A percentile compares a stretch with the other conserved stretches of the same genome.
These are phyloP conservation scores for Cheilosia pagana DNA, from an alignment of 2,888 invertebrate species.

Conservation along the genomic window DNA sequence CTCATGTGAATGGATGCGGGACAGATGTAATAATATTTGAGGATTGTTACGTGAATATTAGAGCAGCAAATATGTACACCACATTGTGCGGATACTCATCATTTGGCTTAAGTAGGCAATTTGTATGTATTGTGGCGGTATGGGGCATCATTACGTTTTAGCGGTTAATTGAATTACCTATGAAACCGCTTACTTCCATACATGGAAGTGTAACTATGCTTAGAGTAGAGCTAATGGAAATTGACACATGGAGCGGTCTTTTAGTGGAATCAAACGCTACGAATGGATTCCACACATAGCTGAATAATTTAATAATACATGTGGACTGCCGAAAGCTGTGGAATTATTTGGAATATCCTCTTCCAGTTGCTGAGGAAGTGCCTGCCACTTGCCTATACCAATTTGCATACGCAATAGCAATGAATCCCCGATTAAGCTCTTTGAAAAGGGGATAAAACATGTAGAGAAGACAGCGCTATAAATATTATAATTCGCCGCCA, in stretches of 20 bases:
- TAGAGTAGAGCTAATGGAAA: neutral
- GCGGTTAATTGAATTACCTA: slow-evolving; percentile 73
- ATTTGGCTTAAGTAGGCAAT: slow-evolving; percentile 66
- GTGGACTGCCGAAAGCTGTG: neutral
- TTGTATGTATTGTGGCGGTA: slow-evolving; percentile 65
- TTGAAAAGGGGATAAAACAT: no score
- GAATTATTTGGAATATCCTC: neutral
- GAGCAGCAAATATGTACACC: slow-evolving; percentile 22
- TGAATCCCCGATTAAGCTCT: no score
- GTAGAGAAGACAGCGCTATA: no score
- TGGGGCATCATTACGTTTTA: slow-evolving; percentile 67
- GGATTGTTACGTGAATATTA: slow-evolving; percentile 50
- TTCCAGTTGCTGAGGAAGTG: no score
- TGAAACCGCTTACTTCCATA: slow-evolving; percentile 62
- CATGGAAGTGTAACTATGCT: slow-evolving; percentile 29
- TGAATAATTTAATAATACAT: neutral
- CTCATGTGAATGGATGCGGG: slow-evolving; percentile 31
- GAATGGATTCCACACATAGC: neutral
- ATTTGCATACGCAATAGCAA: no score
- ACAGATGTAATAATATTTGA: slow-evolving; percentile 51
- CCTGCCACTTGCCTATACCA: no score
- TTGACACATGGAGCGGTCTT: neutral
- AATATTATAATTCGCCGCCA: no score
- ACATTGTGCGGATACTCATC: slow-evolving; percentile 7
- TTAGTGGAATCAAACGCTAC: neutral